These are phyloP conservation scores for Archivesica marissinica DNA, from an alignment of 1,140 invertebrate species.

Conservation along the genomic window DNA sequence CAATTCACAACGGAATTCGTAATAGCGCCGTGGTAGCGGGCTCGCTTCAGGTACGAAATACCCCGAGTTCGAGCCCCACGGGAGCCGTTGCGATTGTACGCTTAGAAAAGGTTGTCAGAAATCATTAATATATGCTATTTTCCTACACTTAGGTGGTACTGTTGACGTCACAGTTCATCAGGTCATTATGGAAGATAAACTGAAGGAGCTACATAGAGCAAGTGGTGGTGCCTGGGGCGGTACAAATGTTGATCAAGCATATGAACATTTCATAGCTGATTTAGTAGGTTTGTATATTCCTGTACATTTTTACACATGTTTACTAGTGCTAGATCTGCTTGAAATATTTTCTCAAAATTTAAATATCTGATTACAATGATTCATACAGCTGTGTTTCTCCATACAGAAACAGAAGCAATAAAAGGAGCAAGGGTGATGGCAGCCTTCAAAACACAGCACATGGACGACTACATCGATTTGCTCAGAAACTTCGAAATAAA, in stretches of 20 bases:
- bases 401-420: too few relatives aligned
- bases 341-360: too few relatives aligned
- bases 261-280: not conserved
- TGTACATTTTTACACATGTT: not conserved
- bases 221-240: conserved; percentile 15
- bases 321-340: not conserved
- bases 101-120: too few relatives aligned
- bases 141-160: not conserved
- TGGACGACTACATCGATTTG: conserved; percentile 16
- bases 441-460: not conserved
- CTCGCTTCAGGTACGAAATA: not conserved
- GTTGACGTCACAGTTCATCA: conserved; percentile 12
- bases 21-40: too few relatives aligned
- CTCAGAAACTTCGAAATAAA: conserved; percentile 20
- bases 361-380: not conserved
- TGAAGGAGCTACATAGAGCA: not conserved
- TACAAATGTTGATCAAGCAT: not conserved
- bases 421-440: not conserved
- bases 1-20: too few relatives aligned
- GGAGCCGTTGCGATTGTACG: too few relatives aligned
- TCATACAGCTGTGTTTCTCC: not conserved
- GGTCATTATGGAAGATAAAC: not conserved
- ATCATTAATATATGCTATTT: too few relatives aligned
- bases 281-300: not conserved
- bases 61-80: not conserved